Evolutionary conservation across 2,888 invertebrate species (phyloP), one percentile per base, ranked within the genome.

Genomic region (Xiphydria camelus): DNA sequence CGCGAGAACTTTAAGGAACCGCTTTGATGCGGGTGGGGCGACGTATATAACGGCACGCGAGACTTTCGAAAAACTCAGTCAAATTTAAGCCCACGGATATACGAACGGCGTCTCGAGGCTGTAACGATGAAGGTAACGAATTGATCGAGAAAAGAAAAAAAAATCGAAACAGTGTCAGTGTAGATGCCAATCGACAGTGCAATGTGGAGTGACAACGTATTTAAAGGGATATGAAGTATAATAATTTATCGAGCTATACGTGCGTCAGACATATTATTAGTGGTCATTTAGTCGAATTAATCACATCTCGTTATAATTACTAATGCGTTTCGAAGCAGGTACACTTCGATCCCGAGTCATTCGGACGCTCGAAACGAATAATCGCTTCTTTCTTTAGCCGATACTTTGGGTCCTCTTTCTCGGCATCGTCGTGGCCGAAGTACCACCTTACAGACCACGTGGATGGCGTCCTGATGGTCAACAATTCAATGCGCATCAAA

Each of bases 401-500:
- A 18, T 46, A 18, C 21, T 48, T 21, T 29, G 45, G 22, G 19
- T 31, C 12, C 17, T 49, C 12, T 32, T 45, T 22, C 36, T 61
- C 41, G 64, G 52, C 34, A 40, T 63, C 43, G 52, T 47, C 34
- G 34, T 55, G 18, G 56, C 58, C 39, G 49, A 57, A 36, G 49
- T 51, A 38, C 45, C 59, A 46, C 57, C 61, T n/a, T 64, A 70
- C 49, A 56, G 51, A 40, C 64, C 64, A 25, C 63, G 71, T 35
- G 72, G 73, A 36, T 73, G 73, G 73, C 65, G 72, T 51, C 73
- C 73, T 20, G 53, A 57, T 20, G 71, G 71, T 33, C 66, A 47
- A 47, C 49, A 58, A 26, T 70, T 73, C 51, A 57, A 67, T n/a
- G n/a, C n/a, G n/a, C n/a, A n/a, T n/a, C n/a, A n/a, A n/a, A 20